phyloP scores from a whole-genome alignment of 2,888 invertebrate genomes.

The Spodoptera exigua region DNA sequence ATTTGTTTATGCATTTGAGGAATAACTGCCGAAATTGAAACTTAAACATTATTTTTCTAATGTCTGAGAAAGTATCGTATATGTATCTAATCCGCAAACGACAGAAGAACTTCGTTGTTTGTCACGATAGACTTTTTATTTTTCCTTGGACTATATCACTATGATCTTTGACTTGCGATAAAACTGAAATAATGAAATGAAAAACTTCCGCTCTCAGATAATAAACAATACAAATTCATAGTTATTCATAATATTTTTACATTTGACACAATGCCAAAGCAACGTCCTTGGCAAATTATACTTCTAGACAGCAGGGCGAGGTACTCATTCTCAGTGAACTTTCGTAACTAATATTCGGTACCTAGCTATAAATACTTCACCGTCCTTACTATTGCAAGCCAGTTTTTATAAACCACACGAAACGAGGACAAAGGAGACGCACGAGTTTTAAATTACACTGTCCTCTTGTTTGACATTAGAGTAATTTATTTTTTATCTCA shows the following conservation, averaged over 20 bases:
- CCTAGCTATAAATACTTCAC: constrained; percentile 12
- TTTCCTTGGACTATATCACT: constrained; percentile 27
- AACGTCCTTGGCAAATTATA: constrained; percentile 74
- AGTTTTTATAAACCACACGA: constrained; percentile 21
- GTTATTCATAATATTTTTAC: constrained; percentile 66
- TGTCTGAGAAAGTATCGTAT: too few species aligned
- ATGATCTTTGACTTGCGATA: constrained; percentile 48
- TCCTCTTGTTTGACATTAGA: constrained; percentile 14
- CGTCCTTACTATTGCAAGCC: not conserved
- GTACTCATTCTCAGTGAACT: constrained; percentile 43
- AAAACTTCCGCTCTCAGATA: constrained; percentile 37
- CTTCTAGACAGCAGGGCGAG: constrained; percentile 76
- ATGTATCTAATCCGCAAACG: constrained; percentile 21
- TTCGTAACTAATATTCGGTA: constrained; percentile 30
- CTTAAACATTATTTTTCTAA: too few species aligned
- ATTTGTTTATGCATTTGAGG: too few species aligned
- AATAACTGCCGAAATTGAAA: too few species aligned
- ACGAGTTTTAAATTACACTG: constrained; percentile 22
- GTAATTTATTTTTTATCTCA: constrained; percentile 37
- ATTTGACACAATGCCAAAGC: constrained; percentile 76
- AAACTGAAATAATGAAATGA: constrained; percentile 25
- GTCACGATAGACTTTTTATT: constrained; percentile 21
- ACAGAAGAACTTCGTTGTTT: constrained; percentile 16
- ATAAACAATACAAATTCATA: constrained; percentile 50
- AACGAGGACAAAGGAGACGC: constrained; percentile 10